A percentile compares a stretch with the other conserved stretches of the same genome.
Conservation (phyloP, 2,113 vertebrate genomes). For the Lepus timidus region DNA sequence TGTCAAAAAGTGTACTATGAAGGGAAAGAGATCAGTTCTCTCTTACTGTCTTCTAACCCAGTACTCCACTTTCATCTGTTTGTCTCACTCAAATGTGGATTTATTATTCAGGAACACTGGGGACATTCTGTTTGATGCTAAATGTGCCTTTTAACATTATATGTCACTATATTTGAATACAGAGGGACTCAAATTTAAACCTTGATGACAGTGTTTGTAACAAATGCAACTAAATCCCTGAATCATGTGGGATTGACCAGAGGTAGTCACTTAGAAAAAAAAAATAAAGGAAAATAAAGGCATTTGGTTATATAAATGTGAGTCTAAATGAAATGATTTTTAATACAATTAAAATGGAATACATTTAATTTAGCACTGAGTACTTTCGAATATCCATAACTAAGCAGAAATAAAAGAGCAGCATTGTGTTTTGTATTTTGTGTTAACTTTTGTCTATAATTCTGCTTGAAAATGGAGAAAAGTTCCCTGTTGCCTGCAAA, state of each 20-base stretch:
- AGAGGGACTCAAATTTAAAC: not conserved
- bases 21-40: not conserved
- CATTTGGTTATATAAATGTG: not conserved
- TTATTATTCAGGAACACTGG: not conserved
- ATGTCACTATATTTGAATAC: not conserved
- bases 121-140: not conserved
- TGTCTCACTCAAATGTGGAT: not conserved
- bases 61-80: not conserved
- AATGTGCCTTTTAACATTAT: conserved; percentile 13
- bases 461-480: not conserved
- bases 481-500: not conserved
- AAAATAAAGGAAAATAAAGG: not conserved
- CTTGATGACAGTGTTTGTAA: not conserved
- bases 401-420: not conserved
- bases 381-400: not conserved
- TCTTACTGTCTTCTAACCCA: not conserved
- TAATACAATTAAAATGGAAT: conserved; percentile 28
- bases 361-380: conserved; percentile 23
- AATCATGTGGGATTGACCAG: not conserved
- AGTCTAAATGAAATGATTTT: conserved; percentile 37
- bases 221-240: not conserved
- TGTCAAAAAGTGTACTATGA: not conserved
- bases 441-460: not conserved
- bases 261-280: not conserved
- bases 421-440: not conserved